These are phyloP conservation scores for Dolichomitus sp. DNA, from an alignment of 2,888 invertebrate species.

Conservation along the genomic window DNA sequence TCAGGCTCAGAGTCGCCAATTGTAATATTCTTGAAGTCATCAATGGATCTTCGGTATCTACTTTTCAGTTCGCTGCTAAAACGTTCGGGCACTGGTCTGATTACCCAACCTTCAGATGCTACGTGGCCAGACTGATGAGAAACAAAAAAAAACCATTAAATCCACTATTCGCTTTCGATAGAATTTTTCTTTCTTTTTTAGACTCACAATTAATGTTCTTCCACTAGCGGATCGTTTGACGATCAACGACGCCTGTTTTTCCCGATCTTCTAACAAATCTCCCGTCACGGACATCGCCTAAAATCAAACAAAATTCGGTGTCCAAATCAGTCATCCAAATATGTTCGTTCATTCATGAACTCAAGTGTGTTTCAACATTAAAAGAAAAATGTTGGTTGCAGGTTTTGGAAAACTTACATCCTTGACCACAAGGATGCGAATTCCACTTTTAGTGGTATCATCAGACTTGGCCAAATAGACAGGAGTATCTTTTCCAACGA, in stretches of 20 bases:
- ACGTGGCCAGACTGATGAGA: constrained; percentile 40
- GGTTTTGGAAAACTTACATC: neutral
- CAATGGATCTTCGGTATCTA: constrained; percentile 23
- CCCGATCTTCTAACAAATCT: constrained; percentile 42
- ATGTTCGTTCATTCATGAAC: neutral
- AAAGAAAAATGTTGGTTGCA: neutral
- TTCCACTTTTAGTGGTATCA: neutral
- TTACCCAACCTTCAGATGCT: constrained; percentile 17
- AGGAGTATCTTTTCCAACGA: constrained; percentile 60
- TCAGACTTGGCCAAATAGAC: constrained; percentile 36
- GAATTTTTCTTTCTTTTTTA: neutral
- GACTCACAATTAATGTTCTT: constrained; percentile 37
- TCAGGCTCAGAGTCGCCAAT: constrained; percentile 32
- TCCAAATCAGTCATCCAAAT: neutral
- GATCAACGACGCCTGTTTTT: constrained; percentile 40
- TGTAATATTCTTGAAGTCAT: neutral
- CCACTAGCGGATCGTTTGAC: constrained; percentile 36
- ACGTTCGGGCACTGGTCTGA: constrained; percentile 56
- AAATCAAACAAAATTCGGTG: neutral
- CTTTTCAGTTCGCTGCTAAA: constrained; percentile 6
- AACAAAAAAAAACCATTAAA: neutral
- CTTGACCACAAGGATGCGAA: constrained; percentile 13
- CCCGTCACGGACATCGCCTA: constrained; percentile 45
- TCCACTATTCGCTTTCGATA: neutral
- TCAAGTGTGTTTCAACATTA: too few relatives aligned